phyloP scores from a whole-genome alignment of 2,113 vertebrate species.

The Tympanuchus pallidicinctus region DNA sequence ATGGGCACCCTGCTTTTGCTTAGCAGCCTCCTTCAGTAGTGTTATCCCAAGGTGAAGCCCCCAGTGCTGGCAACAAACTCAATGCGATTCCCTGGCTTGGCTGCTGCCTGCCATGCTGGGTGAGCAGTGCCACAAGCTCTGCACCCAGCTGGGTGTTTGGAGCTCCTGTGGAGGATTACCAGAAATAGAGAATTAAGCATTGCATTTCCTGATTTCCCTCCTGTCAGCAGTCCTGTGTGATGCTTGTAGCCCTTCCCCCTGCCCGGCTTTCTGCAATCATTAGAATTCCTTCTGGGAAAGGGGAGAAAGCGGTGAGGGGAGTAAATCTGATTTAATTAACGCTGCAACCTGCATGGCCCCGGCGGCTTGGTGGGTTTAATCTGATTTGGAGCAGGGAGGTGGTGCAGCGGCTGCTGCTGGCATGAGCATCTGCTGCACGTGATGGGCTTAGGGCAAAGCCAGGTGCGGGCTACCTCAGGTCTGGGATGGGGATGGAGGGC shows the following conservation, averaged over 20 bases:
- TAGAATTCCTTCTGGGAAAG: slow-evolving; percentile 25
- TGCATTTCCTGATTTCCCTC: not conserved
- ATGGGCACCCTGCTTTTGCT: too few species aligned
- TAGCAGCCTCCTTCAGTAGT: not conserved
- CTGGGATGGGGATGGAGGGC: not conserved
- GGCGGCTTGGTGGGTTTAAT: slow-evolving; percentile 22
- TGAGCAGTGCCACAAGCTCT: not conserved
- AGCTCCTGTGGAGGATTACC: not conserved
- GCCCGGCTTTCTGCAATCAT: not conserved
- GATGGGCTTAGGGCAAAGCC: slow-evolving; percentile 59
- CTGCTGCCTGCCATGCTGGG: accelerated
- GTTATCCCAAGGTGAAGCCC: not conserved
- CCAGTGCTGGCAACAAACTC: not conserved
- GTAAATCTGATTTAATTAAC: slow-evolving; percentile 62
- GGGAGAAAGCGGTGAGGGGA: not conserved
- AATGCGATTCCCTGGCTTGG: accelerated
- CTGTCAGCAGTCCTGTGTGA: accelerated
- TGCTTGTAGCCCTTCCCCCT: not conserved
- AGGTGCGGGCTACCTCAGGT: slow-evolving; percentile 5
- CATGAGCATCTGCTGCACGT: not conserved
- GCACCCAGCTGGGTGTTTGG: not conserved
- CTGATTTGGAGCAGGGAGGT: slow-evolving; percentile 28
- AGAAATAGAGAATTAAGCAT: not conserved
- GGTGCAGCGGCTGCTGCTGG: not conserved
- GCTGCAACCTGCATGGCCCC: slow-evolving; percentile 18